Percentiles rank a stretch among this genome's conserved stretches.
These are phyloP conservation scores for Nematostella vectensis DNA, from an alignment of 92 coral and sea anemone species.

Conservation along the genomic window DNA sequence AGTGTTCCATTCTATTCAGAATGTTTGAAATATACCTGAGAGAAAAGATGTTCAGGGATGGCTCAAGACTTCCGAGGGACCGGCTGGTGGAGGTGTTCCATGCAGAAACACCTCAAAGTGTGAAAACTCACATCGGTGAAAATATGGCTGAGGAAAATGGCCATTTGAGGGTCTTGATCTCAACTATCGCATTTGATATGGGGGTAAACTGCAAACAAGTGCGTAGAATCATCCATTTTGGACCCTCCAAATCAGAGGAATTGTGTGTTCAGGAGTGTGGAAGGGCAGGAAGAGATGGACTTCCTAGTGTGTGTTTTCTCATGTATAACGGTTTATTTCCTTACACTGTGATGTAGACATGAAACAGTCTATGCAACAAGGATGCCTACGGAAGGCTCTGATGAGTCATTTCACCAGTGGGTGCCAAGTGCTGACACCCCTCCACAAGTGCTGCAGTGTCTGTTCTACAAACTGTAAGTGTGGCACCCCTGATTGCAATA, in stretches of 20 bases:
- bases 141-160: constrained; percentile 39
- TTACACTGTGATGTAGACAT: constrained; percentile 3
- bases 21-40: constrained; percentile 53
- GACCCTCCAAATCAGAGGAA: constrained; percentile 28
- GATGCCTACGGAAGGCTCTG: constrained; percentile 4
- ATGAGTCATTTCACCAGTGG: constrained; percentile 11
- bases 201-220: constrained; percentile 27
- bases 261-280: constrained; percentile 37
- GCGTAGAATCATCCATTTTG: constrained; percentile 29
- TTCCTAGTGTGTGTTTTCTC: constrained; percentile 3
- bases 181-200: constrained; percentile 42
- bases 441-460: constrained; percentile 5
- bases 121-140: constrained; percentile 33
- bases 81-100: constrained; percentile 67
- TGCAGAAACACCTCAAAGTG: constrained; percentile 56
- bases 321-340: not conserved
- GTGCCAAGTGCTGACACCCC: not conserved
- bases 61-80: constrained; percentile 23
- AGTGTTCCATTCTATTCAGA: constrained; percentile 48
- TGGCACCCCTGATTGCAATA: not conserved
- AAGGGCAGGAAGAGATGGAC: constrained; percentile 18
- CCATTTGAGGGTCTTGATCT: constrained; percentile 32
- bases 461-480: not conserved
- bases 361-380: constrained; percentile 1
- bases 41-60: constrained; percentile 21